A percentile compares a stretch with the other conserved stretches of the same genome.
phyloP scores from a whole-genome alignment of 1,140 invertebrate species.

The Leptonema lineaticorne region DNA sequence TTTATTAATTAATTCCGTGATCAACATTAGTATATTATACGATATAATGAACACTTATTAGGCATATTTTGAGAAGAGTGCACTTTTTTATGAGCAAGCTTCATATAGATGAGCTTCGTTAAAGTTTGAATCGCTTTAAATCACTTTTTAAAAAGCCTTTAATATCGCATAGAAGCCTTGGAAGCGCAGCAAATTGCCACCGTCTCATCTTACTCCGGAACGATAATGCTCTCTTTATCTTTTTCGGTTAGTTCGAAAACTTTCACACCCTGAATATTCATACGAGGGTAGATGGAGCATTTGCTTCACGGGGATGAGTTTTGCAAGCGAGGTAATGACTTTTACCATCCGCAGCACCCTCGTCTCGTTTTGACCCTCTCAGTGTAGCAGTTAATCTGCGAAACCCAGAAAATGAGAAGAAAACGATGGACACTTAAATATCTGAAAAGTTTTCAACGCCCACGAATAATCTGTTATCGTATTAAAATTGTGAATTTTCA shows the following conservation, averaged over 20 bases:
- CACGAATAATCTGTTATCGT: neutral
- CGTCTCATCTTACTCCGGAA: neutral
- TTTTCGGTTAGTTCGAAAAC: conserved; percentile 18
- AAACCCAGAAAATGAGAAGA: too few relatives aligned
- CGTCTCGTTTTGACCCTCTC: too few relatives aligned
- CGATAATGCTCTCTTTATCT: conserved; percentile 16
- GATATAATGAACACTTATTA: too few relatives aligned
- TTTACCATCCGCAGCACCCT: conserved; percentile 4
- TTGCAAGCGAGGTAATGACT: conserved; percentile 14
- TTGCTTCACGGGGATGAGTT: conserved; percentile 9
- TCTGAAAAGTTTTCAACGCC: neutral
- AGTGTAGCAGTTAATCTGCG: conserved; percentile 5
- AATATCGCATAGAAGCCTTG: neutral
- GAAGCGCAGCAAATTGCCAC: conserved; percentile 9
- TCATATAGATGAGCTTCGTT: too few relatives aligned
- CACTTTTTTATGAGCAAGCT: too few relatives aligned
- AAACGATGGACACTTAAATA: conserved; percentile 16
- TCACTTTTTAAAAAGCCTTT: neutral
- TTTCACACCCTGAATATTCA: conserved; percentile 15
- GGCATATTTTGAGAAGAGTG: too few relatives aligned
- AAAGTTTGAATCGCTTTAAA: neutral
- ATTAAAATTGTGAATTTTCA: conserved; percentile 6
- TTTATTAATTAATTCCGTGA: too few relatives aligned
- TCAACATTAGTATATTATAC: too few relatives aligned
- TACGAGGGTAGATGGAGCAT: neutral